These are phyloP conservation scores for Nesoenas mayeri DNA, from an alignment of 2,113 vertebrate genomes.

Conservation along the genomic window DNA sequence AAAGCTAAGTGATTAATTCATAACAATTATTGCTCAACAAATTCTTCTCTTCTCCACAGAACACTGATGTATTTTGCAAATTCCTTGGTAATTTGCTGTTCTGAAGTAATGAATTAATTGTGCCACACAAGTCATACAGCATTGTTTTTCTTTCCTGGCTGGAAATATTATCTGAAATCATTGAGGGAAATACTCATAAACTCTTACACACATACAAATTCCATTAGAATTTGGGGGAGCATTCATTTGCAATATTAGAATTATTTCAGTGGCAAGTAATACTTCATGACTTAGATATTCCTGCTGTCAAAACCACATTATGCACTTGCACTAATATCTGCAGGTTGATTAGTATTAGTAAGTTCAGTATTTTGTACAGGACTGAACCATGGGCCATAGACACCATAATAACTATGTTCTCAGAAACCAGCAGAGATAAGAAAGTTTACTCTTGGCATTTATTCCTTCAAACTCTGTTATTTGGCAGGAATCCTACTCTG, in stretches of 20 bases:
- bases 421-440: neutral
- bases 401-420: neutral
- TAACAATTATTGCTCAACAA: conserved; percentile 1
- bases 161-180: neutral
- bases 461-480: neutral
- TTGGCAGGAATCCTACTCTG: neutral
- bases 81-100: neutral
- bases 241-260: neutral
- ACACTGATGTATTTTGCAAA: neutral
- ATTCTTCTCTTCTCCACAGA: neutral
- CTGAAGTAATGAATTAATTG: neutral
- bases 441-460: neutral
- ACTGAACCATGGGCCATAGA: neutral
- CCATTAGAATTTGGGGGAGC: neutral
- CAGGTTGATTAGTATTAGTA: neutral
- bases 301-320: neutral
- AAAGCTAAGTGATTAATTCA: conserved; percentile 6
- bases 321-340: neutral
- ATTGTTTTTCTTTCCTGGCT: neutral
- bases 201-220: neutral
- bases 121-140: neutral
- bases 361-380: neutral
- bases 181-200: neutral
- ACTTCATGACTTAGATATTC: neutral
- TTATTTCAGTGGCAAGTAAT: neutral